Percentiles rank a stretch among this genome's conserved stretches.
phyloP scores from a whole-genome alignment of 1,140 invertebrate genomes.

The Maniola jurtina region DNA sequence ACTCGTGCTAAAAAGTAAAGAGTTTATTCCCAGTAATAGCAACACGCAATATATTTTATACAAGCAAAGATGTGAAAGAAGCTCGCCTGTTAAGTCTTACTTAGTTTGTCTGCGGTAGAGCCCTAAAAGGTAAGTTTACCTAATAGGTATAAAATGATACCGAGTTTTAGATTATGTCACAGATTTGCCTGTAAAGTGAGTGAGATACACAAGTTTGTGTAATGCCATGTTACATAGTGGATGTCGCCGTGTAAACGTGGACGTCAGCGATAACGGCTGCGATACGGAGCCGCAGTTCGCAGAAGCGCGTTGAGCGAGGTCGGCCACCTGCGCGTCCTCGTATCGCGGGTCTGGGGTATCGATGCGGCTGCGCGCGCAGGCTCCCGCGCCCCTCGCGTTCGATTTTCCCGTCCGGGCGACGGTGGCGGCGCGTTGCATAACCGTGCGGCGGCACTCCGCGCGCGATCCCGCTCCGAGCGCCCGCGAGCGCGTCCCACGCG shows the following conservation, averaged over 20 bases:
- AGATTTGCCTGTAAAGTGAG: no score
- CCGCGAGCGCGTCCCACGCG: constrained; percentile 68
- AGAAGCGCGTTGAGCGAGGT: constrained; percentile 48
- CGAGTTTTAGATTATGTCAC: no score
- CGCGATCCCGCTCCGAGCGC: constrained; percentile 70
- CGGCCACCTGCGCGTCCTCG: constrained; percentile 47
- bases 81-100: no score
- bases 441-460: constrained; percentile 69
- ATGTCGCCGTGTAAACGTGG: neutral
- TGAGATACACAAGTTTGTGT: no score
- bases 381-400: constrained; percentile 60
- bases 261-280: neutral
- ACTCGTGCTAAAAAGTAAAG: neutral
- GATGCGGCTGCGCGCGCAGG: constrained; percentile 66
- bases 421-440: constrained; percentile 76
- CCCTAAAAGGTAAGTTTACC: no score
- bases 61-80: no score
- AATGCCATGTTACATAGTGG: neutral
- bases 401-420: constrained; percentile 67
- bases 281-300: constrained; percentile 36
- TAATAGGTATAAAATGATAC: no score
- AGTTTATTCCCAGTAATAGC: no score
- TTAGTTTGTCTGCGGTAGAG: no score
- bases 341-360: constrained; percentile 46
- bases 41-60: no score